A percentile compares a stretch with the other conserved stretches of the same genome.
Conservation (phyloP, 2,797 vertebrate species). For the Mormyrops attenuatus region DNA sequence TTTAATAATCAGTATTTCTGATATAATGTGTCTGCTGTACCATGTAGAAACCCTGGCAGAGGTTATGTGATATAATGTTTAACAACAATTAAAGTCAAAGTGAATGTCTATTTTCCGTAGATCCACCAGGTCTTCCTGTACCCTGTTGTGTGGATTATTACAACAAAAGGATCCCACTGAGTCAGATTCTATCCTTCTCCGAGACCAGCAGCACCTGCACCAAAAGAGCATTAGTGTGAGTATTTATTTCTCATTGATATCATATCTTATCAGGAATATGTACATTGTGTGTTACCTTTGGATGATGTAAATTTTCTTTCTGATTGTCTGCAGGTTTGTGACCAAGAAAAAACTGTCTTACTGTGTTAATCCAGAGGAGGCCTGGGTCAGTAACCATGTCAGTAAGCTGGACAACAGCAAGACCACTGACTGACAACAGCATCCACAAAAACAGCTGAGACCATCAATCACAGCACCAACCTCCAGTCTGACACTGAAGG, state of each 20-base stretch:
- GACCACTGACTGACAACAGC: background rate
- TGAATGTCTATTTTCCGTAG: background rate
- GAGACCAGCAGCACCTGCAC: background rate
- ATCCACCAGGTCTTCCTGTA: background rate
- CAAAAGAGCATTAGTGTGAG: background rate
- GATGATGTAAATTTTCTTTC: background rate
- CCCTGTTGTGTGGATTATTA: background rate
- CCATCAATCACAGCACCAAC: background rate
- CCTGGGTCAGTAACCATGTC: background rate
- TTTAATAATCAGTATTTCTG: background rate
- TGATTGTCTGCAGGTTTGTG: background rate
- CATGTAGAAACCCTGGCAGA: background rate
- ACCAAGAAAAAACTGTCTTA: background rate
- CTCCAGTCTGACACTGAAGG: too few species aligned
- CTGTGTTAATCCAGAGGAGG: background rate
- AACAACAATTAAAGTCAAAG: background rate
- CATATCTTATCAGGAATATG: too few species aligned
- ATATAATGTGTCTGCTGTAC: background rate
- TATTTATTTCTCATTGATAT: background rate
- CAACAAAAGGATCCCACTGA: background rate
- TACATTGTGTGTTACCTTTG: too few species aligned
- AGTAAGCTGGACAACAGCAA: background rate
- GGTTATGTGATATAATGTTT: background rate
- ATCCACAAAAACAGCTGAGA: background rate
- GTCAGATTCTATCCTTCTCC: background rate